Evolutionary conservation across 1,140 invertebrate species (phyloP).

Genomic region (Platyura marginata): DNA sequence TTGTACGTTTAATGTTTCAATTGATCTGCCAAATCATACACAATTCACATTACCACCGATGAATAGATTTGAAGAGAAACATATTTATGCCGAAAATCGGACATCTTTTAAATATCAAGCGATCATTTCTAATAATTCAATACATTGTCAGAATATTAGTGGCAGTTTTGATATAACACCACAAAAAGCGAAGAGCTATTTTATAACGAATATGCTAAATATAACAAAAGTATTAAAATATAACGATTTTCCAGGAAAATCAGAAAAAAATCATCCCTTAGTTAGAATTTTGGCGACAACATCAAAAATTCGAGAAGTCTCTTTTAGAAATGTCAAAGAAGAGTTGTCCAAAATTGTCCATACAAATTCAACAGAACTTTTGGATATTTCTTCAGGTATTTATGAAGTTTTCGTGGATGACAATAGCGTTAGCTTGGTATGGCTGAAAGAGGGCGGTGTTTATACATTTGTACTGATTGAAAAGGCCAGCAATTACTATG

Average conservation of each 20-base stretch:
- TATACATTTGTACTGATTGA: conserved; percentile 28
- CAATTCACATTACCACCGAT: conserved; percentile 12
- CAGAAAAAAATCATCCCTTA: conserved; percentile 14
- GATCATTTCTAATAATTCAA: not conserved
- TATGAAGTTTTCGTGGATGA: conserved; percentile 26
- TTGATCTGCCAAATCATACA: conserved; percentile 4
- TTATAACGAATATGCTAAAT: conserved; percentile 17
- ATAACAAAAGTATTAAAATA: conserved; percentile 5
- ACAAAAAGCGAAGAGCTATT: conserved; percentile 27
- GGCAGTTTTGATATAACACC: too few relatives aligned
- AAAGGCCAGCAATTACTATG: not conserved
- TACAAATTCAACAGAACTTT: conserved; percentile 12
- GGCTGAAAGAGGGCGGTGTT: conserved; percentile 34
- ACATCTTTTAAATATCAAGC: not conserved
- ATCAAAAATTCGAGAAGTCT: conserved; percentile 4
- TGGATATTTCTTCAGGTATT: conserved; percentile 19
- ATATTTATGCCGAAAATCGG: too few relatives aligned
- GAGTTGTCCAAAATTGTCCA: conserved; percentile 5
- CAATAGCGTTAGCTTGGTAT: conserved; percentile 7
- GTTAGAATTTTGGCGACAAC: conserved; percentile 13
- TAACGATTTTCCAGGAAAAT: conserved; percentile 15
- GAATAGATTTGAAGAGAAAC: conserved; percentile 17
- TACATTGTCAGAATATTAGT: not conserved
- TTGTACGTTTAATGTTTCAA: conserved; percentile 19
- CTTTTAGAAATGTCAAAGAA: conserved; percentile 6